phyloP scores from a whole-genome alignment of 2,888 invertebrate genomes.

The Diplazon laetatorius region DNA sequence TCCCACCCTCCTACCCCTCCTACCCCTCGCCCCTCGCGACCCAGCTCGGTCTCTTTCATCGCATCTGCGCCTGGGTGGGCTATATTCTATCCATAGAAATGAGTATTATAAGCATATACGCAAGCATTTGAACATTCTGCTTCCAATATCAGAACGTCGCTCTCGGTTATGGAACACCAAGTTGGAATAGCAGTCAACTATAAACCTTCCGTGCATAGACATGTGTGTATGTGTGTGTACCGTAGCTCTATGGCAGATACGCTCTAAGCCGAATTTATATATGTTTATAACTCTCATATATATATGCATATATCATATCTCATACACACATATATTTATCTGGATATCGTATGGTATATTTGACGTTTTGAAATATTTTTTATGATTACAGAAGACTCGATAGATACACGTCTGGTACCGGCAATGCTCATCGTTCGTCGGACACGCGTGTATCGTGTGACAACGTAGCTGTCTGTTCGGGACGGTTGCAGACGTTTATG shows the following conservation, averaged over 20 bases:
- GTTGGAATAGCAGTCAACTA: constrained; percentile 7
- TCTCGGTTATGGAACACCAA: constrained; percentile 16
- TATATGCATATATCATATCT: too few species aligned
- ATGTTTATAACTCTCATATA: neutral
- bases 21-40: too few species aligned
- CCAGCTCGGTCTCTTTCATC: constrained; percentile 16
- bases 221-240: neutral
- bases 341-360: neutral
- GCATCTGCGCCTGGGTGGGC: constrained; percentile 1
- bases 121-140: constrained; percentile 15
- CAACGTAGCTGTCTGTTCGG: too few species aligned
- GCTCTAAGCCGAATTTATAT: neutral
- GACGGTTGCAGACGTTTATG: too few species aligned
- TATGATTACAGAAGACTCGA: neutral
- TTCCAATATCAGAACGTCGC: constrained; percentile 26
- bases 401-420: too few species aligned
- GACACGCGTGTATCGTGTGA: too few species aligned
- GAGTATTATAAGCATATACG: constrained; percentile 17
- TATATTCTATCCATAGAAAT: constrained; percentile 30
- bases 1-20: too few species aligned
- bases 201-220: neutral
- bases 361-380: neutral
- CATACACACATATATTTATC: too few species aligned
- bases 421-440: too few species aligned
- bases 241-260: neutral